Evolutionary conservation across 1,140 invertebrate genomes (phyloP), one percentile per base, ranked within the genome.

Genomic region (Solen grandis): DNA sequence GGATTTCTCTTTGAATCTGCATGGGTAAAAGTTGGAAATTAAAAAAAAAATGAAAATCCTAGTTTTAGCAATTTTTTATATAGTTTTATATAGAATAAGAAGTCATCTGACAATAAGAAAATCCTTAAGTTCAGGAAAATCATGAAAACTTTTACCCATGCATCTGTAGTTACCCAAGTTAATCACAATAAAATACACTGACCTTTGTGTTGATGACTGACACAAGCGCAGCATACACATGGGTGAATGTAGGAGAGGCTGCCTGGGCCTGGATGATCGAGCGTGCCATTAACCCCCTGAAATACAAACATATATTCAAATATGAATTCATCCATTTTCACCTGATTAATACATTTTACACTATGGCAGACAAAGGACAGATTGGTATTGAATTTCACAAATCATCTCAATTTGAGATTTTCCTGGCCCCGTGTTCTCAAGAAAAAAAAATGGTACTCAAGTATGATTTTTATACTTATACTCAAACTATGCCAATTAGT

Each of bases 191-290:
- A 62, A 72, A 19, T 29, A 27, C 16, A 78, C 83, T 83, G 90
- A 94, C 94, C 91, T 99, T 99, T 0, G 97, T 97, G 92, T 99
- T 99, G 16, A 99, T 96, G 25, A 99, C 96, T 31, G 98, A 94
- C 5, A 98, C 96, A 1, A 99, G 90, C 10, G 97, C 97, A 22
- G 98, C 97, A 93, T 99, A 99, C 0, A 99, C 98, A 90, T 99
- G 96, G 0, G 99, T 99, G 88, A 99, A 99, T 0, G 97, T 99
- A 19, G 97, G 97, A 0, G 99, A 99, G 0, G 97, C 96, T 0
- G 97, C 95, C 93, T 99, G 99, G 0, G 99, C 98, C 90, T 99
- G 97, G 85, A 99, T 98, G 0, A 99, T 95, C 2, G 98, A 98
- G 69, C 98, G 94, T 62, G 96, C 95, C 0, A 99, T 93, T 50